These are phyloP conservation scores for Poecilobothrus nobilitatus DNA, from an alignment of 2,888 invertebrate genomes.

Conservation along the genomic window DNA sequence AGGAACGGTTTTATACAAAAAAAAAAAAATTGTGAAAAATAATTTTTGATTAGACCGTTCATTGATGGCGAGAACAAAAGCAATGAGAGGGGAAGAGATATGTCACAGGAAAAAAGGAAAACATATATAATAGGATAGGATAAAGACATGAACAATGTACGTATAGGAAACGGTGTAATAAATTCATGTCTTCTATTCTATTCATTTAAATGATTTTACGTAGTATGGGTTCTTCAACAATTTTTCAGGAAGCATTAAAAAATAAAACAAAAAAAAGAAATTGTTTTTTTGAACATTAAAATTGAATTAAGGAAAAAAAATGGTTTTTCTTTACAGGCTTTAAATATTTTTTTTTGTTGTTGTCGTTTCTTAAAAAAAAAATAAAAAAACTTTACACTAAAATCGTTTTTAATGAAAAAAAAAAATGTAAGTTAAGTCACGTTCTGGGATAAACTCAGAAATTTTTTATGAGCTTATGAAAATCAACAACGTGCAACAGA, in stretches of 20 bases:
- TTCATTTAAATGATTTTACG: not conserved
- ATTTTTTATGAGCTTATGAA: not conserved
- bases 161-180: not conserved
- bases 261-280: not conserved
- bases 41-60: not conserved
- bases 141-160: not conserved
- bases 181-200: not conserved
- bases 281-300: not conserved
- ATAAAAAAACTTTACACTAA: not conserved
- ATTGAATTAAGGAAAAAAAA: not conserved
- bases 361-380: not conserved
- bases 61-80: not conserved
- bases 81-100: no score
- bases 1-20: not conserved
- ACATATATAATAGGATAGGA: not conserved
- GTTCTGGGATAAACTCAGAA: not conserved
- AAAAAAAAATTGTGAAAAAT: not conserved
- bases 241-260: conserved; percentile 2
- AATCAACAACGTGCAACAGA: not conserved
- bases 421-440: not conserved
- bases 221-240: no score
- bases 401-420: no score
- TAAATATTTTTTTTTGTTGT: not conserved
- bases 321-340: not conserved
- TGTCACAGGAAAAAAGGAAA: not conserved